These are phyloP conservation scores for Spea hammondii DNA, from an alignment of 2,797 vertebrate genomes.

Conservation along the genomic window DNA sequence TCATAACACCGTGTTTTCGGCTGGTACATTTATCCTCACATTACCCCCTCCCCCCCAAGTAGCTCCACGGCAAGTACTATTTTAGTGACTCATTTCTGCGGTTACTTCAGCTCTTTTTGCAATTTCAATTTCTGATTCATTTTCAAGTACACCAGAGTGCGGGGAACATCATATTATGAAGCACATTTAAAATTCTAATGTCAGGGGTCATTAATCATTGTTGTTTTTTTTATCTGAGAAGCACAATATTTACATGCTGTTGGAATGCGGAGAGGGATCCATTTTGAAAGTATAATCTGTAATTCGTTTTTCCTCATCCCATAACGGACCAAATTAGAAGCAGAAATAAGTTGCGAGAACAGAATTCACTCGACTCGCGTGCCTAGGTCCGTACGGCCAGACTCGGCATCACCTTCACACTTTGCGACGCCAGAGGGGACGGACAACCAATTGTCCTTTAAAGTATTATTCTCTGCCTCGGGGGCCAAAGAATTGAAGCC, in stretches of 20 bases:
- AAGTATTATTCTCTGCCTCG: too few relatives aligned
- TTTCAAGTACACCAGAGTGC: slow-evolving; percentile 68
- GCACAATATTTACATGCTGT: slow-evolving; percentile 53
- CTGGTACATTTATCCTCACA: slow-evolving; percentile 48
- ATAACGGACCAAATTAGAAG: slow-evolving; percentile 57
- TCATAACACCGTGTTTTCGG: slow-evolving; percentile 54
- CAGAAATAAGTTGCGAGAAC: slow-evolving; percentile 57
- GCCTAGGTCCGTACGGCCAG: neutral
- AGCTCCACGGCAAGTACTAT: slow-evolving; percentile 60
- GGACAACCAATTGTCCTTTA: too few relatives aligned
- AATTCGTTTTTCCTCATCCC: slow-evolving; percentile 62
- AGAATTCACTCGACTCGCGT: slow-evolving; percentile 57
- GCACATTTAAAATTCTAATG: slow-evolving; percentile 74
- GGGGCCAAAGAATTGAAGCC: too few relatives aligned
- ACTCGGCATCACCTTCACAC: neutral
- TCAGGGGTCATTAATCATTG: slow-evolving; percentile 74
- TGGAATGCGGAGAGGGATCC: slow-evolving; percentile 54
- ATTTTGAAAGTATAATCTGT: slow-evolving; percentile 59
- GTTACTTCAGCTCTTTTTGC: slow-evolving; percentile 67
- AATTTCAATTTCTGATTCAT: slow-evolving; percentile 78
- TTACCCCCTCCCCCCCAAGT: slow-evolving; percentile 40
- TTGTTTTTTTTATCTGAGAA: slow-evolving; percentile 55
- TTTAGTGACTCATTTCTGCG: slow-evolving; percentile 71
- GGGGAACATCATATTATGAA: slow-evolving; percentile 66
- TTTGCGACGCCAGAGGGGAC: neutral